Base-by-base conservation (phyloP, 2,888 invertebrate genomes). In the Eristalis pertinax region DNA sequence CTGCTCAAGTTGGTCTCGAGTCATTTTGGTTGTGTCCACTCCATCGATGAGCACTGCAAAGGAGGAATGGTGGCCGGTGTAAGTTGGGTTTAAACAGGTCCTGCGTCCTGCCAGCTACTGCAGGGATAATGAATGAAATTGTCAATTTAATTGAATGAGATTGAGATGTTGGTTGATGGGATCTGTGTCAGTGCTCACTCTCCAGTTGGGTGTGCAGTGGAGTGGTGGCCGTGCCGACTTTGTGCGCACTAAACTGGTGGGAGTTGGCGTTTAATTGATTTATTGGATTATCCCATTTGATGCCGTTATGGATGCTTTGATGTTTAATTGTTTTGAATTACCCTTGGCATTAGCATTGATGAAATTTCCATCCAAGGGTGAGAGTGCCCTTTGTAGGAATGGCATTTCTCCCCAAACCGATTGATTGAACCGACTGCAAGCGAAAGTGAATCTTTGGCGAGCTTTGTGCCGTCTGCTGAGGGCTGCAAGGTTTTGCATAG, bases 11-110 rank as follows among this genome's bases (percentile, higher is more conserved):
- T 99, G 97, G 91, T 99, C 98, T 90, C 98, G 95, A 64, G 96
- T 96, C 98, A 99, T 98, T 92, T 97, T 96, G 13, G 97, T 96
- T 38, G 98, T 98, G 79, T 98, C 97, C 64, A 98, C 96, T 84
- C 98, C 98, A 96, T 98, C 98, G 90, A 98, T 96, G 70, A 96
- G 93, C 81, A 94, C 95, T 95, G 90, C 32, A 92, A 92, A 78
- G 24, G 60, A 72, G 69, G 74, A 65, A 50, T 60, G 24, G 43
- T 68, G 60, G 43, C 35, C 62, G 35, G 63, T 64, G 24, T 19
- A 69, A 50, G 32, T 68, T 58, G 32, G 22, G 24, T 32, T 76
- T 81, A 15, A 75, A 29, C 62, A 72, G 67, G 67, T 65, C 32
- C 26, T 58, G 32, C 29, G 60, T 76, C 60, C 35, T 10, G 26